These are phyloP conservation scores for Podarcis siculus DNA, from an alignment of 2,797 vertebrate genomes.

Conservation along the genomic window DNA sequence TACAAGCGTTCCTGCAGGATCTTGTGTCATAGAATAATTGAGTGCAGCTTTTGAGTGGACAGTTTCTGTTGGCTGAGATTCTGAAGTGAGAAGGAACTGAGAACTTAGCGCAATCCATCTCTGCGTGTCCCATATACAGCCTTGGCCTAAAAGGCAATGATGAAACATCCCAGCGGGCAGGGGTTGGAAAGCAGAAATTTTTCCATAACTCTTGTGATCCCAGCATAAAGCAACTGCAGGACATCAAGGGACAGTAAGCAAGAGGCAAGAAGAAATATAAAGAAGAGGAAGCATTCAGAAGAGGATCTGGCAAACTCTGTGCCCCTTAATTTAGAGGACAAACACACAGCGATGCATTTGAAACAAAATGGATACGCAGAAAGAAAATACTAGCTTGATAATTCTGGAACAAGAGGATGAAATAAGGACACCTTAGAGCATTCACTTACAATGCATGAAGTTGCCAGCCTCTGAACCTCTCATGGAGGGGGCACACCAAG, in stretches of 20 bases:
- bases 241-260: neutral
- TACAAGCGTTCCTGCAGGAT: conserved; percentile 13
- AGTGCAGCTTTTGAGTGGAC: conserved; percentile 3
- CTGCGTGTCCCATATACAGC: neutral
- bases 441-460: no score
- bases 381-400: neutral
- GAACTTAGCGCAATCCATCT: neutral
- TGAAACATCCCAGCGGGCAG: neutral
- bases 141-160: conserved; percentile 1
- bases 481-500: no score
- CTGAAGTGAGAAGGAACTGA: neutral
- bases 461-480: no score
- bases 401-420: neutral
- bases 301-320: neutral
- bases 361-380: neutral
- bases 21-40: conserved; percentile 10
- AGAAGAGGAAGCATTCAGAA: neutral
- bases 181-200: neutral
- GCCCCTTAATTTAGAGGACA: neutral
- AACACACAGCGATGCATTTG: neutral
- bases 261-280: neutral
- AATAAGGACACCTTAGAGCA: neutral
- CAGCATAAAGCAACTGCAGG: neutral
- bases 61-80: conserved; percentile 10
- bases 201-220: neutral